phyloP scores from a whole-genome alignment of 2,113 vertebrate genomes.

The Oreochromis spilurus region DNA sequence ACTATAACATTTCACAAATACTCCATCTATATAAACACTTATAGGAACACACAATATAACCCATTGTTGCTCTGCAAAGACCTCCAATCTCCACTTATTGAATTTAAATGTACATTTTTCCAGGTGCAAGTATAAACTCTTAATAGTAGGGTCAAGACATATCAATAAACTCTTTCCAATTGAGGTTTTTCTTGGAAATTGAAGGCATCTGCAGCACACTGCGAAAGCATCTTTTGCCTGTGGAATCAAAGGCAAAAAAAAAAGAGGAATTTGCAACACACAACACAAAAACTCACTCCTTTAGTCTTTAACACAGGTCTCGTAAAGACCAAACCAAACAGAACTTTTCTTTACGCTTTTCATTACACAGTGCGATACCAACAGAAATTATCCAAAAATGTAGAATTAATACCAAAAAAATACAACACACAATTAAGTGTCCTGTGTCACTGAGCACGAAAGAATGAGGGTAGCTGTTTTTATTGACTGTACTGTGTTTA shows the following conservation, averaged over 20 bases:
- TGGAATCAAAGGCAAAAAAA: slow-evolving; percentile 26
- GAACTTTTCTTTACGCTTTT: slow-evolving; percentile 14
- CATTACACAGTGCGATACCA: slow-evolving; percentile 32
- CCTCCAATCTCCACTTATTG: slow-evolving; percentile 33
- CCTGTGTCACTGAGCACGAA: slow-evolving; percentile 11
- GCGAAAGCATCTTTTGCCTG: background rate
- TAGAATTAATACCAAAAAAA: background rate
- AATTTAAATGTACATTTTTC: background rate
- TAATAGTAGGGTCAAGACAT: background rate
- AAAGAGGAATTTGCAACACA: slow-evolving; percentile 26
- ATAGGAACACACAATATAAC: slow-evolving; percentile 78
- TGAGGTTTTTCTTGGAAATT: background rate
- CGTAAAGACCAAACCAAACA: slow-evolving; percentile 32
- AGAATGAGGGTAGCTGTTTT: slow-evolving; percentile 19
- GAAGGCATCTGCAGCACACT: slow-evolving; percentile 47
- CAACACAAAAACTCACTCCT: slow-evolving; percentile 32
- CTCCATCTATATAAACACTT: slow-evolving; percentile 80
- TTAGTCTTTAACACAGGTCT: slow-evolving; percentile 1
- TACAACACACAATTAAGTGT: background rate
- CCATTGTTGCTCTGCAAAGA: slow-evolving; percentile 53
- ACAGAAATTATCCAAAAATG: slow-evolving; percentile 31
- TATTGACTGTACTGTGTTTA: slow-evolving; percentile 13
- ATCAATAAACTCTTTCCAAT: background rate
- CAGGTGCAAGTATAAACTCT: background rate
- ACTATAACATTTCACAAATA: slow-evolving; percentile 87